Percentiles rank a stretch among this genome's conserved stretches.
phyloP scores from a whole-genome alignment of 2,888 invertebrate genomes.

The Zaprionus lineosus region DNA sequence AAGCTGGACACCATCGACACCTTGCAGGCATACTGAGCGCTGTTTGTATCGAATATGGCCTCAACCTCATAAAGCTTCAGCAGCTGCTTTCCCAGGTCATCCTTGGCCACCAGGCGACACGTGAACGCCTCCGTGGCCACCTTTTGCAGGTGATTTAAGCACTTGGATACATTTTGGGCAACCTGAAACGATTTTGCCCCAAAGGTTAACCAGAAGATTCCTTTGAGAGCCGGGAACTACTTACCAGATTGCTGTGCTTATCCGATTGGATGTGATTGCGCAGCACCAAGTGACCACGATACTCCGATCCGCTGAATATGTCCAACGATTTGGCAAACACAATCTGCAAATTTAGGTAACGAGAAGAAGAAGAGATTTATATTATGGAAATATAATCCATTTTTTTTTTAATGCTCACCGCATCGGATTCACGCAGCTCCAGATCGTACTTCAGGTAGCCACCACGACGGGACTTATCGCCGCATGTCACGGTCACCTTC shows the following conservation, averaged over 20 bases:
- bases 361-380: too few relatives aligned
- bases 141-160: conserved; percentile 73
- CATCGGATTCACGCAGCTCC: conserved; percentile 83
- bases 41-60: conserved; percentile 77
- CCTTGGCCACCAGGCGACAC: conserved; percentile 79
- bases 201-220: too few relatives aligned
- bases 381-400: too few relatives aligned
- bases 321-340: conserved; percentile 82
- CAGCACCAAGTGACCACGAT: conserved; percentile 80
- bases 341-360: conserved; percentile 64
- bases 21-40: conserved; percentile 81
- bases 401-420: conserved; percentile 65
- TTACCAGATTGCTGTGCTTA: conserved; percentile 82
- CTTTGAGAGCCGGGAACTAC: too few relatives aligned
- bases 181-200: conserved; percentile 63
- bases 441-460: conserved; percentile 82
- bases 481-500: conserved; percentile 81
- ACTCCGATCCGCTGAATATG: conserved; percentile 81
- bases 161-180: conserved; percentile 80
- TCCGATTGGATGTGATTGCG: conserved; percentile 83
- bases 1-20: conserved; percentile 76
- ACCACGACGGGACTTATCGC: conserved; percentile 72
- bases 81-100: conserved; percentile 70
- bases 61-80: conserved; percentile 77
- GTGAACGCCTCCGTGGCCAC: conserved; percentile 76